Evolutionary conservation across 1,140 invertebrate genomes (phyloP).

Genomic region (Adelges cooleyi): DNA sequence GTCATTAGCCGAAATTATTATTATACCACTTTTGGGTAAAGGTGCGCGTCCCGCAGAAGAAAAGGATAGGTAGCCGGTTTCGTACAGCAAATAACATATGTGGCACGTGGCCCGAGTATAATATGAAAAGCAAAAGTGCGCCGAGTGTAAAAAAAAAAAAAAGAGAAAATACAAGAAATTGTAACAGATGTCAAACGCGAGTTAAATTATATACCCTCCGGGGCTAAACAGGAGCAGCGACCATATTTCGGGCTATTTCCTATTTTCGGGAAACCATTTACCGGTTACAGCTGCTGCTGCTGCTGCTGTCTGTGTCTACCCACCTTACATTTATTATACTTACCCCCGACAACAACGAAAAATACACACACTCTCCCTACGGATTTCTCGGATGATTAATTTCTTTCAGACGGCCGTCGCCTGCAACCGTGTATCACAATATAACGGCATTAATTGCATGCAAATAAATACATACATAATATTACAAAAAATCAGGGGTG

Average conservation of each 20-base stretch:
- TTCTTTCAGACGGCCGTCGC: conserved; percentile 6
- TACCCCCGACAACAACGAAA: background rate
- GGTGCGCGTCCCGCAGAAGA: too few relatives aligned
- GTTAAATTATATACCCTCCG: conserved; percentile 25
- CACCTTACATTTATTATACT: too few relatives aligned
- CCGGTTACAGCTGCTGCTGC: conserved; percentile 12
- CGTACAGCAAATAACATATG: conserved; percentile 10
- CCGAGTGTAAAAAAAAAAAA: background rate
- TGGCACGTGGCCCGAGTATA: conserved; percentile 12
- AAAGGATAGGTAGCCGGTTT: background rate
- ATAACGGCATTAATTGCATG: background rate
- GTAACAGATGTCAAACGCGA: conserved; percentile 29
- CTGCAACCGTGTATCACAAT: background rate
- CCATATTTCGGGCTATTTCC: background rate
- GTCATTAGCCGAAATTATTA: too few relatives aligned
- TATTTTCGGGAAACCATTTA: conserved; percentile 28
- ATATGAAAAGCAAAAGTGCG: background rate
- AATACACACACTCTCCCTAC: background rate
- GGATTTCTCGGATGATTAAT: conserved; percentile 26
- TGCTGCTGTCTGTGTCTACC: too few relatives aligned
- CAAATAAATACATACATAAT: background rate
- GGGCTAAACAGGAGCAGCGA: conserved; percentile 4
- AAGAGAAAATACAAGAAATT: conserved; percentile 21
- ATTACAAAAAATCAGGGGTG: too few relatives aligned
- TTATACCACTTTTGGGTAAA: too few relatives aligned